Evolutionary conservation across 2,888 invertebrate species (phyloP), one percentile per base, ranked within the genome.

Genomic region (Chesias legatella): DNA sequence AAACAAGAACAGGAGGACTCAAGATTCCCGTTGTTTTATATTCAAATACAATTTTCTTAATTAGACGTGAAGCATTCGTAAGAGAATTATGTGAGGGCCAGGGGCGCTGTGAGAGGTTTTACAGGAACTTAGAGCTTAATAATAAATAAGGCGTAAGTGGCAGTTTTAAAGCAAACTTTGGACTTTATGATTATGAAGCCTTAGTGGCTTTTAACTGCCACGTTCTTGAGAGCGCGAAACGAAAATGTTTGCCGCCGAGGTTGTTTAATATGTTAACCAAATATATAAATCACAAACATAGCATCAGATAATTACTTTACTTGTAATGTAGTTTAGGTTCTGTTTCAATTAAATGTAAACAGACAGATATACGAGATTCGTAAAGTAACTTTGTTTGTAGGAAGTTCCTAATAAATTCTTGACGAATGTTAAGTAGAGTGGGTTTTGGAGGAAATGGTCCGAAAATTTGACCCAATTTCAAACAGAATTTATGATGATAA

Each of bases 31-130:
- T 72, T 71, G 67, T 70, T 75, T 68, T 60, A 68, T 71, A 73
- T 76, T 75, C 64, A 72, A 79, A 79, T 70, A 74, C 72, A 73
- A 73, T 79, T 74, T 73, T 60, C 67, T 72, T 78, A 79, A 79
- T 81, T 77, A 76, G 65, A 73, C 59, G 59, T 54, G 63, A 73
- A 73, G 65, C 72, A 73, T 67, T 66, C 63, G 61, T 65, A 61
- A 65, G 77, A 76, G 67, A 79, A 79, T 74, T 72, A 74, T 67
- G 69, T 48, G 57, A 66, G 65, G 62, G 53, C 48, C 47, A 38
- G 52, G 50, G 57, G 41, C 33, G 48, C 44, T 34, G 9, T 27
- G 46, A 37, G 52, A 51, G 49, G 50, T 45, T 51, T 48, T 45
- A 54, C 55, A 53, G 49, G 49, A 56, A 53, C 45, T 53, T 53